Evolutionary conservation across 1,140 invertebrate species (phyloP).

Genomic region (Hycleus phaleratus): DNA sequence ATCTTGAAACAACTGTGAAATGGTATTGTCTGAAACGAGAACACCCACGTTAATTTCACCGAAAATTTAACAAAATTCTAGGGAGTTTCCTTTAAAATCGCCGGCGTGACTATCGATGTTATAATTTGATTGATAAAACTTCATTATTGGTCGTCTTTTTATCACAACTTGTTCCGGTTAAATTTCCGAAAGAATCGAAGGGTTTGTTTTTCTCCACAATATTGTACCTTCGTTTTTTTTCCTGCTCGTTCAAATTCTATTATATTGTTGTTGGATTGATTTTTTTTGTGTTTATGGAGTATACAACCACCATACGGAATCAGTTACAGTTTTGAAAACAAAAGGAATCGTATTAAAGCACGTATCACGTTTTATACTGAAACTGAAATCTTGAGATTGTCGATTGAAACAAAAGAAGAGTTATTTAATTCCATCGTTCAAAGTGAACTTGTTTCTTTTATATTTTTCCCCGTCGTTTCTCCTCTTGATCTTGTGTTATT

Average conservation of each 20-base stretch:
- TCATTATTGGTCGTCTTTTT: slow-evolving; percentile 21
- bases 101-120: slow-evolving; percentile 22
- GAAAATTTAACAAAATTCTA: neutral
- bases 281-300: neutral
- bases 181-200: slow-evolving; percentile 20
- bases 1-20: slow-evolving; percentile 28
- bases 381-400: slow-evolving; percentile 29
- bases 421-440: slow-evolving; percentile 10
- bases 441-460: slow-evolving; percentile 5
- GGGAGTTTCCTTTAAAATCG: slow-evolving; percentile 7
- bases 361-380: slow-evolving; percentile 22
- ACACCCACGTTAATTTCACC: slow-evolving; percentile 21
- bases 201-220: slow-evolving; percentile 20
- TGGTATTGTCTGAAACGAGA: slow-evolving; percentile 19
- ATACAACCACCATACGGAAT: slow-evolving; percentile 3
- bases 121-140: slow-evolving; percentile 32
- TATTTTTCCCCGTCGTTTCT: neutral
- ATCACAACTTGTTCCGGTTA: slow-evolving; percentile 17
- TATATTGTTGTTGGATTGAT: neutral
- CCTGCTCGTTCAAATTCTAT: neutral
- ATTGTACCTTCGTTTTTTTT: slow-evolving; percentile 1
- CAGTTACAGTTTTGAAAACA: slow-evolving; percentile 21
- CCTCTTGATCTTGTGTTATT: neutral
- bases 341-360: slow-evolving; percentile 14
- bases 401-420: slow-evolving; percentile 19